Evolutionary conservation across 2,797 vertebrate species (phyloP), one percentile per base, ranked within the genome.

Genomic region (Champsocephalus gunnari): DNA sequence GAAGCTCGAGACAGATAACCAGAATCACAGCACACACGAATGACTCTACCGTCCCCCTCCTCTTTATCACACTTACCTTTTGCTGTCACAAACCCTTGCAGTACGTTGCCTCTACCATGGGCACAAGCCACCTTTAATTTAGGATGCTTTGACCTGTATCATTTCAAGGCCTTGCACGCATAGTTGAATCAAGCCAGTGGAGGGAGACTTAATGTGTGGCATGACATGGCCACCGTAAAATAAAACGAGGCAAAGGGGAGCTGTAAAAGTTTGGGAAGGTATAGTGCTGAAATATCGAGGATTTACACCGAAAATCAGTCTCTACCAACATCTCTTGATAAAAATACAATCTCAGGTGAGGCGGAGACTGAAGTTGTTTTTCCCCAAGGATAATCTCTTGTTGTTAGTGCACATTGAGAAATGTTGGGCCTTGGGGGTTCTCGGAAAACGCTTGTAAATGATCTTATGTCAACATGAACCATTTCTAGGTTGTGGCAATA

Each of bases 401-500:
- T 87, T 89, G 86, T 90, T 86, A 71, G 84, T 71, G 75, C 88
- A 87, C 73, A 68, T 77, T 82, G 54, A 82, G 80, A 79, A 77
- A 80, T 88, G 89, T 88, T 81, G 84, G 87, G 87, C 90, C 92
- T 90, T 85, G 87, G 87, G 87, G 74, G 69, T 73, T 88, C 71
- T 48, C 58, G 28, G 54, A 59, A 84, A 73, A 80, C 71, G 88
- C 90, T 88, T 92, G 89, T 93, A 87, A 91, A 91, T 86, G 85
- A 91, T 92, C 82, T 72, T 66, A 85, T 87, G 91, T 91, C 89
- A 90, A 88, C 90, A 86, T 75, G 80, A 88, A 71, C 86, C 88
- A 89, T 90, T 92, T 90, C 83, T 91, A 84, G 89, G 87, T 82
- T 87, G 86, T 81, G 84, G 85, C 90, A 87, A 88, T 93, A 93